Conservation (phyloP, 2,797 vertebrate species). For the Mus caroli region DNA sequence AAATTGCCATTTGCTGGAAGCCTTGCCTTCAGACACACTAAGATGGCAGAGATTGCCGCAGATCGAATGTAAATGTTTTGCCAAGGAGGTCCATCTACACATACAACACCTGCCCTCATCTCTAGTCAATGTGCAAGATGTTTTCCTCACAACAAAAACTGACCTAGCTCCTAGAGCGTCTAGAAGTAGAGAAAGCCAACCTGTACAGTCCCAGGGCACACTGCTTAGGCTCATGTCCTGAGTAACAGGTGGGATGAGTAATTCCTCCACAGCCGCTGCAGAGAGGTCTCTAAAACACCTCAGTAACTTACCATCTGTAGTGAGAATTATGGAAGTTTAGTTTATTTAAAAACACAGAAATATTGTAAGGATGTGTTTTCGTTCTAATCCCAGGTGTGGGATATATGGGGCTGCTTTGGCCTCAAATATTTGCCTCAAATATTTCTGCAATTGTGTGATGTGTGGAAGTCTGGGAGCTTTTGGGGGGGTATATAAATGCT, state of each 20-base stretch:
- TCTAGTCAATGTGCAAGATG: neutral
- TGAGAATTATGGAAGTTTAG: neutral
- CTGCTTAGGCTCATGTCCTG: conserved; percentile 11
- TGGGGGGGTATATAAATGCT: neutral
- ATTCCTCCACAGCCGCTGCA: neutral
- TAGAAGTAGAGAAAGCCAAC: neutral
- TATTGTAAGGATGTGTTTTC: neutral
- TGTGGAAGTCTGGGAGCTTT: neutral
- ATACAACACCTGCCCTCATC: neutral
- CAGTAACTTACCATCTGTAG: neutral
- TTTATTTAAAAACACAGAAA: neutral
- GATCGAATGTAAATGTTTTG: neutral
- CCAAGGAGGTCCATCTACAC: neutral
- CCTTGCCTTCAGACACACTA: neutral
- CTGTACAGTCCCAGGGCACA: neutral
- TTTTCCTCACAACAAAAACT: conserved; percentile 22
- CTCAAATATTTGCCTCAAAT: neutral
- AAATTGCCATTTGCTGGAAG: neutral
- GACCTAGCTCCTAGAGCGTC: neutral
- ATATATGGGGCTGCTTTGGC: neutral
- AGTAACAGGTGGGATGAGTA: neutral
- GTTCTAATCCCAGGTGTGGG: neutral
- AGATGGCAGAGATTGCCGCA: neutral
- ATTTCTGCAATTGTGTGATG: neutral
- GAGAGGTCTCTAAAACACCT: neutral